Evolutionary conservation across 2,888 invertebrate genomes (phyloP), one percentile per base, ranked within the genome.

Genomic region (Chymomyza procnemis): DNA sequence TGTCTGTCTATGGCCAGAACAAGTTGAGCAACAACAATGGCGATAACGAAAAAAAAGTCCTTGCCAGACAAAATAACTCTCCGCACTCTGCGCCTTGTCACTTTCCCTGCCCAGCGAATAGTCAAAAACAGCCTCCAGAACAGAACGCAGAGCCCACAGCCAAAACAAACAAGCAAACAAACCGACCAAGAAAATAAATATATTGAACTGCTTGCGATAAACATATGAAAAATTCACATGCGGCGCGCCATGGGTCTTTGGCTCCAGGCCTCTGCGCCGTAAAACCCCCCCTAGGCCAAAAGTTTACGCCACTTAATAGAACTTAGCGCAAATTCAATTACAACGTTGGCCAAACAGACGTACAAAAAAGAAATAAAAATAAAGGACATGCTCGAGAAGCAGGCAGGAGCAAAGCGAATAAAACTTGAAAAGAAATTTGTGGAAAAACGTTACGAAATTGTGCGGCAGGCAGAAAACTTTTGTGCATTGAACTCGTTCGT

Each of bases 281-380:
- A 50, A 26, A 26, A 54, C 60, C 47, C 85, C 85, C 79, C 71
- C 69, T 61, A 68, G 74, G 76, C 87, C 75, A 81, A 79, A 84
- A 83, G 83, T 83, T 83, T 87, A 79, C 85, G 83, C 87, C 83
- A 83, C 83, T 83, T 83, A 83, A 83, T 87, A 78, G 83, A 83
- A 83, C 87, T 83, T 85, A 84, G 85, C 87, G 85, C 85, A 87
- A 83, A 83, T 83, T 83, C 83, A 83, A 83, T 83, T 83, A 83
- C 83, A 87, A 71, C 69, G 59, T 73, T 67, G 76, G 71, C 62
- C 56, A 12, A 52, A 3, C 63, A 59, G n/a, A 1, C 9, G 19
- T 16, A 46, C 50, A 55, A 41, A 16, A 21, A 47, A 5, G 21
- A 9, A 19, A 50, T 8, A 50, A 50, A 47, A 47, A 19, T 21